Evolutionary conservation across 1,140 invertebrate species (phyloP).

Genomic region (Zaprionus ornatus): DNA sequence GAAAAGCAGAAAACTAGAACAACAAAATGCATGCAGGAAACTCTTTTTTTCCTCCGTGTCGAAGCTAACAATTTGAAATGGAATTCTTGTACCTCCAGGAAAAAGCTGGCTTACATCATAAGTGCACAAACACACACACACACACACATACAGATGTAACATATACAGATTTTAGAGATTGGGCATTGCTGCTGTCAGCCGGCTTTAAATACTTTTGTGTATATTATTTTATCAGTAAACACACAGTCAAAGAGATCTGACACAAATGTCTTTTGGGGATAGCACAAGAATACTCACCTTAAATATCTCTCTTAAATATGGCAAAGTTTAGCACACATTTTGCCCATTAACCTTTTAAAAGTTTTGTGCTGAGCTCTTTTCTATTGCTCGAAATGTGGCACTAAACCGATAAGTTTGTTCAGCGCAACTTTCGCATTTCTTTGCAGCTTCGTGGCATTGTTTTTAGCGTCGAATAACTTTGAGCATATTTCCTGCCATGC

Average conservation of each 20-base stretch:
- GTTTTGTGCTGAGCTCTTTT: conserved; percentile 13
- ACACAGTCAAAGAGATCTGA: background rate
- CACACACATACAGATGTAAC: background rate
- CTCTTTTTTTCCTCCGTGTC: conserved; percentile 49
- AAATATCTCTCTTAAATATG: conserved; percentile 1
- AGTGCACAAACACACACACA: conserved; percentile 5
- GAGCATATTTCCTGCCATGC: conserved; percentile 19
- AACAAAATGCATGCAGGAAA: conserved; percentile 53
- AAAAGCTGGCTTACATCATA: background rate
- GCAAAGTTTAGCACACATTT: conserved; percentile 32
- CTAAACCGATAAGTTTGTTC: conserved; percentile 40
- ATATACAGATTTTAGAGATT: background rate
- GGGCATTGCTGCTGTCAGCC: background rate
- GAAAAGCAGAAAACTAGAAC: background rate
- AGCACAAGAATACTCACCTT: background rate
- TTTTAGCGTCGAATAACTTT: conserved; percentile 29
- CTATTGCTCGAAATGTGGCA: conserved; percentile 35
- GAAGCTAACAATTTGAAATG: conserved; percentile 46
- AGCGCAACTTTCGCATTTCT: conserved; percentile 33
- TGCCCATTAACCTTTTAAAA: conserved; percentile 30
- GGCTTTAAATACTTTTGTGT: background rate
- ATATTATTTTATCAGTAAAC: conserved; percentile 1
- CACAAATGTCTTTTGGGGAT: background rate
- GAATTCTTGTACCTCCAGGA: conserved; percentile 16
- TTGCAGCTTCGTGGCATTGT: conserved; percentile 40